A percentile compares a stretch with the other conserved stretches of the same genome.
Conservation (phyloP, 2,888 invertebrate species). For the Leptogaster cylindrica region DNA sequence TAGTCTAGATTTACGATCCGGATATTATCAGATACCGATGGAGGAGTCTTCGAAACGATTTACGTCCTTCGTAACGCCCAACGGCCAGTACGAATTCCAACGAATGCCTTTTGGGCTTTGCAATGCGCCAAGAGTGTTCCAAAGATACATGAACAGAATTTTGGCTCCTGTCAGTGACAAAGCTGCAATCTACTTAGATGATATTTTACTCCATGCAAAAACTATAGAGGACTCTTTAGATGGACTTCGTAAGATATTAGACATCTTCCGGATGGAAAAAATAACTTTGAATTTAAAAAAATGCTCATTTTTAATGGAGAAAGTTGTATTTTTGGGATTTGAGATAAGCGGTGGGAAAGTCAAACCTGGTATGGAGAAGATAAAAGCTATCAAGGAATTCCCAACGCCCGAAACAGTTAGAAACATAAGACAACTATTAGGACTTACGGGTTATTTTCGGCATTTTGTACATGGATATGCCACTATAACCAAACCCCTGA, state of each 20-base stretch:
- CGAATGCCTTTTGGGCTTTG: slow-evolving; percentile 54
- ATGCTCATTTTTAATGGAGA: slow-evolving; percentile 48
- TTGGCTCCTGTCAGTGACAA: neutral
- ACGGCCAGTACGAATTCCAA: slow-evolving; percentile 52
- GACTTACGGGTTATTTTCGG: slow-evolving; percentile 47
- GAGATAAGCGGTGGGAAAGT: slow-evolving; percentile 49
- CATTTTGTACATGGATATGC: slow-evolving; percentile 6
- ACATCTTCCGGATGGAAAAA: slow-evolving; percentile 19
- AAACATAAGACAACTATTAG: slow-evolving; percentile 51
- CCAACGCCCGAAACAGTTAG: slow-evolving; percentile 48
- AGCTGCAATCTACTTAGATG: slow-evolving; percentile 49
- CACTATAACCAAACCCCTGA: slow-evolving; percentile 2
- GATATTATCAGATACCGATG: slow-evolving; percentile 45
- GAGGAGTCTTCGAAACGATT: slow-evolving; percentile 50
- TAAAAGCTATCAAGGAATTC: slow-evolving; percentile 47
- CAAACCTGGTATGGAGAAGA: slow-evolving; percentile 50
- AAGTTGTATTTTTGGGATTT: slow-evolving; percentile 50
- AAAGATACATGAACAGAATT: slow-evolving; percentile 49
- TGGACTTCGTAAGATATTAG: neutral
- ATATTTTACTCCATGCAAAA: slow-evolving; percentile 49
- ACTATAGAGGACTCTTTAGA: slow-evolving; percentile 43
- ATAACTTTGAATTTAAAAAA: slow-evolving; percentile 41
- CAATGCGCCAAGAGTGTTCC: slow-evolving; percentile 53
- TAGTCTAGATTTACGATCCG: slow-evolving; percentile 52
- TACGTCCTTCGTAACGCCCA: neutral